Conservation (phyloP, 2,113 vertebrate species). For the Meleagris gallopavo region DNA sequence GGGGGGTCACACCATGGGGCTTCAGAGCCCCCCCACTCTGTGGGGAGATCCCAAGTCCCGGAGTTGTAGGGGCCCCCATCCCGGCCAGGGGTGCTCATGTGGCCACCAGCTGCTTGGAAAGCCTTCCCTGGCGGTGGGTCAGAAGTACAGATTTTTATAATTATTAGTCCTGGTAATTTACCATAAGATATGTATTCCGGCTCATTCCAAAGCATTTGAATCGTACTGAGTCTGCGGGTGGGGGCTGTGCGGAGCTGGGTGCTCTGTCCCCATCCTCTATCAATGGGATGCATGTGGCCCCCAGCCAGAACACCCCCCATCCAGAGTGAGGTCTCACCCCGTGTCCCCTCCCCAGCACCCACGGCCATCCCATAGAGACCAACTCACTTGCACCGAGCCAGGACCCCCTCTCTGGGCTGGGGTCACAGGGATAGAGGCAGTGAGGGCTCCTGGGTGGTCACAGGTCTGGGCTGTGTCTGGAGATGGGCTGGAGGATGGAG, state of each 20-base stretch:
- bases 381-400: not conserved
- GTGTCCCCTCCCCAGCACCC: accelerated
- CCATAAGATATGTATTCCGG: constrained; percentile 74
- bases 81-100: constrained; percentile 5
- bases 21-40: not conserved
- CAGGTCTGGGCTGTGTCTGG: not conserved
- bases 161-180: constrained; percentile 72
- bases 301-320: not conserved
- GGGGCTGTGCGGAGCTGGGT: not conserved
- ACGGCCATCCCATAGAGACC: accelerated
- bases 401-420: not conserved
- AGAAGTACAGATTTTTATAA: constrained; percentile 71
- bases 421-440: not conserved
- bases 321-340: accelerated
- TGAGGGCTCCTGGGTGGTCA: not conserved
- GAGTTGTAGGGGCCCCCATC: not conserved
- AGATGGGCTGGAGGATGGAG: not conserved
- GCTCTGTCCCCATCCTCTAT: not conserved
- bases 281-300: constrained; percentile 41
- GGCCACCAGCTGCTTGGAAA: constrained; percentile 71
- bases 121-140: constrained; percentile 41
- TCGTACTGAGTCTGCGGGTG: not conserved
- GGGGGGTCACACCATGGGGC: not conserved
- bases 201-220: constrained; percentile 29
- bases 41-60: too few species aligned